phyloP scores from a whole-genome alignment of 2,797 vertebrate genomes.

The Sternarchorhynchus goeldii region DNA sequence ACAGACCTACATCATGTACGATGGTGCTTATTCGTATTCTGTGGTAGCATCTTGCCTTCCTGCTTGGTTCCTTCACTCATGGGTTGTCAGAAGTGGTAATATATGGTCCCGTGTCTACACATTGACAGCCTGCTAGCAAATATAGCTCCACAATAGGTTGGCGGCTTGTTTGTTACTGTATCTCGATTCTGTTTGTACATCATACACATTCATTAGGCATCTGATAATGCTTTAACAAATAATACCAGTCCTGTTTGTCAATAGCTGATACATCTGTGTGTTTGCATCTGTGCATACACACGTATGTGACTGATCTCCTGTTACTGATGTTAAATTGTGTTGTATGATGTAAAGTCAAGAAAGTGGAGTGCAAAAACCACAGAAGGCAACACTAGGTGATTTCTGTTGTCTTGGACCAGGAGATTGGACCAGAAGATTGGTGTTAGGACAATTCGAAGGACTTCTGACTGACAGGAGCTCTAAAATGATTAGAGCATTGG shows the following conservation, averaged over 20 bases:
- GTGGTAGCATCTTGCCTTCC: slow-evolving; percentile 13
- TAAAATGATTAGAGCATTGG: no score
- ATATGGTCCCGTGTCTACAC: slow-evolving; percentile 12
- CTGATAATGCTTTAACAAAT: slow-evolving; percentile 70
- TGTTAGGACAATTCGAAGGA: no score
- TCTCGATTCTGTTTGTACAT: slow-evolving; percentile 68
- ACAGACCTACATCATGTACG: slow-evolving; percentile 17
- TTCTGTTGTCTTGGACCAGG: neutral
- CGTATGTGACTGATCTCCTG: slow-evolving; percentile 53
- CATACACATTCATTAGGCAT: slow-evolving; percentile 62
- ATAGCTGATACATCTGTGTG: slow-evolving; percentile 63
- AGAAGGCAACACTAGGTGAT: neutral
- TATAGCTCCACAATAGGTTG: slow-evolving; percentile 55
- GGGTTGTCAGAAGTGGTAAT: slow-evolving; percentile 37
- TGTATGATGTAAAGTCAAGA: slow-evolving; percentile 67
- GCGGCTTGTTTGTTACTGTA: slow-evolving; percentile 57
- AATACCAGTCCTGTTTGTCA: slow-evolving; percentile 51
- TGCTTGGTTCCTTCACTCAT: slow-evolving; percentile 31
- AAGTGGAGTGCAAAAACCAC: slow-evolving; percentile 42
- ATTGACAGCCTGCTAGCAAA: slow-evolving; percentile 55
- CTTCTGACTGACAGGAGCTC: no score
- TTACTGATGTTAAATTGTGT: slow-evolving; percentile 64
- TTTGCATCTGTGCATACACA: slow-evolving; percentile 19
- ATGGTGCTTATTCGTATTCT: slow-evolving; percentile 44
- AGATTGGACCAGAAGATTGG: neutral